Conservation (phyloP, 1,140 invertebrate species). For the Maniola jurtina region DNA sequence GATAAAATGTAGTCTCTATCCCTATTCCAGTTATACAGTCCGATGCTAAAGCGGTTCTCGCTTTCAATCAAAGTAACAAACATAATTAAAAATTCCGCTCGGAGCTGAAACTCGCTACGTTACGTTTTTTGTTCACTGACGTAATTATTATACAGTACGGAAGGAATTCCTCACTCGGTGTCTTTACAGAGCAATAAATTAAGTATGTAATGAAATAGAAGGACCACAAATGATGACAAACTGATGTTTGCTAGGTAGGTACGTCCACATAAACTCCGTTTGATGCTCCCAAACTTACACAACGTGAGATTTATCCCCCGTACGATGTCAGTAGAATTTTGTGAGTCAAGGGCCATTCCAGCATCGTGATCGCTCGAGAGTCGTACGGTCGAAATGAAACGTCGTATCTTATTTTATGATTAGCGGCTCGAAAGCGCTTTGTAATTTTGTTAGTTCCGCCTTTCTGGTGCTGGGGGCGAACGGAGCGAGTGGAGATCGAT, state of each 20-base stretch:
- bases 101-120: constrained; percentile 28
- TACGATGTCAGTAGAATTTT: constrained; percentile 72
- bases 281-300: constrained; percentile 17
- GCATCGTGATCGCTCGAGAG: constrained; percentile 75
- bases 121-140: constrained; percentile 25
- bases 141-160: constrained; percentile 28
- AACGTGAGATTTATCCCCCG: constrained; percentile 62
- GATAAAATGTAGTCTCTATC: constrained; percentile 5
- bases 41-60: constrained; percentile 37
- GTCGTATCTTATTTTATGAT: constrained; percentile 79
- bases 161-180: constrained; percentile 23
- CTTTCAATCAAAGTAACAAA: constrained; percentile 42
- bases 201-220: constrained; percentile 9
- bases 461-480: constrained; percentile 77
- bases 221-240: constrained; percentile 15
- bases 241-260: constrained; percentile 12
- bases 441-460: constrained; percentile 79
- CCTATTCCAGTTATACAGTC: constrained; percentile 7
- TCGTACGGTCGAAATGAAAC: constrained; percentile 77
- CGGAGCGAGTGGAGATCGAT: constrained; percentile 75
- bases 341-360: constrained; percentile 77
- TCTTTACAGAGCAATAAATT: constrained; percentile 34
- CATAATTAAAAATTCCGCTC: constrained; percentile 54
- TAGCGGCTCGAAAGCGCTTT: constrained; percentile 78
- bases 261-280: constrained; percentile 18